Evolutionary conservation across 2,888 invertebrate species (phyloP).

Genomic region (Schizaphis graminum): DNA sequence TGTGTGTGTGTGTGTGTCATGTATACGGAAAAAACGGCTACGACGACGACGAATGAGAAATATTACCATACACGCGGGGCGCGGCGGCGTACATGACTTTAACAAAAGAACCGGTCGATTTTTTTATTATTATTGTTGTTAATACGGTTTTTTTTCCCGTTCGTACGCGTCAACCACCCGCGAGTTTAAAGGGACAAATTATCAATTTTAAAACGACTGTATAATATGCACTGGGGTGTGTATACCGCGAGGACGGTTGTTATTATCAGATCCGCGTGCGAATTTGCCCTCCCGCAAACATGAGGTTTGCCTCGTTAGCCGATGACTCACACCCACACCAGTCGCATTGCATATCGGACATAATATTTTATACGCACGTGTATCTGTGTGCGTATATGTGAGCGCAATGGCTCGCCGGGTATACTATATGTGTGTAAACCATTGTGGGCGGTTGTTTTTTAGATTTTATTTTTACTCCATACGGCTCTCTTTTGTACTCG

Average conservation of each 20-base stretch:
- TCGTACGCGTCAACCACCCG: constrained; percentile 7
- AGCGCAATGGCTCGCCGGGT: background rate
- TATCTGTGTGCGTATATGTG: background rate
- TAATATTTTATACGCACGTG: background rate
- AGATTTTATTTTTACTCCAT: constrained; percentile 25
- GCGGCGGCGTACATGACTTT: constrained; percentile 54
- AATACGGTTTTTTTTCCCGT: constrained; percentile 16
- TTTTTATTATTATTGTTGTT: constrained; percentile 38
- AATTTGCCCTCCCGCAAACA: constrained; percentile 59
- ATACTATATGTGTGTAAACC: background rate
- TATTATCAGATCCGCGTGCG: constrained; percentile 44
- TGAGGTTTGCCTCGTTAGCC: constrained; percentile 62
- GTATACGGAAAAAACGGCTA: background rate
- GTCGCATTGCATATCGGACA: background rate
- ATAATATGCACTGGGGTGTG: background rate
- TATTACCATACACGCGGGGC: background rate
- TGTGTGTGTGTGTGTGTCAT: no score
- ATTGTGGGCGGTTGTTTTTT: constrained; percentile 61
- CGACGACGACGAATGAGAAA: constrained; percentile 2
- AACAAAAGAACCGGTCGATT: constrained; percentile 64
- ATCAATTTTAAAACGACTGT: constrained; percentile 63
- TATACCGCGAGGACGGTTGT: constrained; percentile 17
- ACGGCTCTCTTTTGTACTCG: constrained; percentile 49
- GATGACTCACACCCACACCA: constrained; percentile 53
- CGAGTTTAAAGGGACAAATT: constrained; percentile 64